Conservation (phyloP, 2,888 invertebrate species). For the Eupithecia vulgata region DNA sequence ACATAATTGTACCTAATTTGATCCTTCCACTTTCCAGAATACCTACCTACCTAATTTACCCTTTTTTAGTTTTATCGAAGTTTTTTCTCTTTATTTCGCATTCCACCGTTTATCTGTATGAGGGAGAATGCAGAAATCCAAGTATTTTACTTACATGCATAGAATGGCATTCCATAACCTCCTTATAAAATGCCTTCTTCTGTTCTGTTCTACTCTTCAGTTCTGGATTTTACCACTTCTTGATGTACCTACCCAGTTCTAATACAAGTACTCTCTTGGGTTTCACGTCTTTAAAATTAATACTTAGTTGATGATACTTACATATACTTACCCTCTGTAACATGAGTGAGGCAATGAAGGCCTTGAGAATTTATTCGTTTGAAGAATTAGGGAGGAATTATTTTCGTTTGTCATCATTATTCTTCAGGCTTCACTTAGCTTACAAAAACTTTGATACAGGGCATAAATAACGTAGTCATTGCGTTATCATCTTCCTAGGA, state of each 20-base stretch:
- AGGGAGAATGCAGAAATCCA: no score
- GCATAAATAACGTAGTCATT: neutral
- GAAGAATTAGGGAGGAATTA: constrained; percentile 13
- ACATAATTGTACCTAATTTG: no score
- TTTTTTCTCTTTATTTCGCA: no score
- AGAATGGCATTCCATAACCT: no score
- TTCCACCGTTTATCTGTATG: no score
- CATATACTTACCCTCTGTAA: constrained; percentile 15
- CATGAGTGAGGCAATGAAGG: constrained; percentile 34
- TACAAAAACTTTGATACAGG: neutral
- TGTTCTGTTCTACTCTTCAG: no score
- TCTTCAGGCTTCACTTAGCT: neutral
- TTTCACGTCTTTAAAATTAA: constrained; percentile 13
- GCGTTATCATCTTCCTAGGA: neutral
- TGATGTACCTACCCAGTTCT: neutral
- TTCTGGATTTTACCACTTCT: no score
- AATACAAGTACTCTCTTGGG: neutral
- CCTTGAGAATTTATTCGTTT: constrained; percentile 21
- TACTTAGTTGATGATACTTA: constrained; percentile 19
- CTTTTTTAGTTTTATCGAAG: no score
- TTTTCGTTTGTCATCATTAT: constrained; percentile 12
- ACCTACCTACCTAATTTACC: no score
- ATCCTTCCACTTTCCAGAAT: no score
- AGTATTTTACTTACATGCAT: no score
- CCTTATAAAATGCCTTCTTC: no score